Conservation (phyloP, 2,888 invertebrate species). For the Noctua fimbriata region DNA sequence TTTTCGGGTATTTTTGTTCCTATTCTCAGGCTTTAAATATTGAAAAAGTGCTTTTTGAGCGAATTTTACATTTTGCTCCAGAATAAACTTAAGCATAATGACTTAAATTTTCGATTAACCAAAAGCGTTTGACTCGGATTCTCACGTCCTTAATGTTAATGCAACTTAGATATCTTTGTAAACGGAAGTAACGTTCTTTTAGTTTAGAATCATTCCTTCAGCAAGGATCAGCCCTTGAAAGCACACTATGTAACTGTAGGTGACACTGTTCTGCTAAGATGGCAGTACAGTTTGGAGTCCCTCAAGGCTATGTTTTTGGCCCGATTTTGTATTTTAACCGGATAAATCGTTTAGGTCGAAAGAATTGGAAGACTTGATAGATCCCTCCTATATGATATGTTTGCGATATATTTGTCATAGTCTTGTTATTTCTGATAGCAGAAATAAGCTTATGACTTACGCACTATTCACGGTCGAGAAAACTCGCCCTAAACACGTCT, state of each 20-base stretch:
- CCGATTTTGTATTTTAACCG: neutral
- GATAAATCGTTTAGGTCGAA: neutral
- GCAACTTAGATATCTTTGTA: neutral
- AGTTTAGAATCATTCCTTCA: neutral
- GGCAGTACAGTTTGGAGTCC: neutral
- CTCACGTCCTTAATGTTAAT: neutral
- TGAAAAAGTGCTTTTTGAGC: neutral
- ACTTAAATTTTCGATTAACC: neutral
- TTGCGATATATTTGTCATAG: neutral
- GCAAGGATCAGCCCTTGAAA: neutral
- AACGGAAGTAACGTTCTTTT: neutral
- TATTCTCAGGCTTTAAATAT: neutral
- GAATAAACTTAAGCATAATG: neutral
- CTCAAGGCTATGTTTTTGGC: conserved; percentile 17
- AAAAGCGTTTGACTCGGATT: conserved; percentile 10
- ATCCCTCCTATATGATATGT: neutral
- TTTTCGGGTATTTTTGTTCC: conserved; percentile 21
- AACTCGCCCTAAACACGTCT: conserved; percentile 78
- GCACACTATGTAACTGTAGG: too few species aligned
- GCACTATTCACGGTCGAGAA: conserved; percentile 67
- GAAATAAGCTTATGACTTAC: conserved; percentile 68
- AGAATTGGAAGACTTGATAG: neutral
- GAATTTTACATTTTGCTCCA: neutral
- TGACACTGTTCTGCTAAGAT: too few species aligned
- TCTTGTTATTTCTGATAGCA: conserved; percentile 7